Evolutionary conservation across 2,888 invertebrate genomes (phyloP), one percentile per base, ranked within the genome.

Genomic region (Byasa hedistus): DNA sequence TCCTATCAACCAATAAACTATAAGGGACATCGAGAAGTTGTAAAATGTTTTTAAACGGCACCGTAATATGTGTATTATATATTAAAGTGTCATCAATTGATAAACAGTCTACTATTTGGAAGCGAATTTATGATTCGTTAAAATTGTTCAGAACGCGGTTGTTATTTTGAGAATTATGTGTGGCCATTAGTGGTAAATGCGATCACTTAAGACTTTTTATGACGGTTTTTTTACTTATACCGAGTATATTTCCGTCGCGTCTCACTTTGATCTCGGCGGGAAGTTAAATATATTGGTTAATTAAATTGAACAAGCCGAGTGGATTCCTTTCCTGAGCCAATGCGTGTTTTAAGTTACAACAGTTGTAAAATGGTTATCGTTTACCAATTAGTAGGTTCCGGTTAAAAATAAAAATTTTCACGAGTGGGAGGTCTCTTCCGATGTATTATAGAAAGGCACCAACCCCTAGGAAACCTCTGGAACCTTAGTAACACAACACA

Each of bases 231-330:
- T 66, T 68, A 71, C 55, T 68, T 64, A 64, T 64, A 60, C 61
- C 52, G 51, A 60, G 64, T 69, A 63, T 71, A 72, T 71, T 69
- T 70, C 52, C 19, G 66, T 68, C 68, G 55, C 65, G 32, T 55
- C 44, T 55, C 44, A 23, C 72, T 73, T 74, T 73, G 72, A 74
- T 73, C 69, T 72, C 48, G 24, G 23, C 17, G 32, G 24, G 57
- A 64, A 68, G 60, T 68, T 61, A 66, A 64, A 69, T 69, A 66
- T 61, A 69, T 69, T 61, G 56, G 67, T 68, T 69, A 70, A 72
- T 71, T 70, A 68, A 69, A 64, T 65, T 66, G 55, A 68, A 72
- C 68, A 56, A 61, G 52, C 64, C 56, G 44, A 23, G 61, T n/a
- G 57, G 62, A 68, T 57, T 67, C 60, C n/a, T 68, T 62, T 61